A percentile compares a stretch with the other conserved stretches of the same genome.
phyloP scores from a whole-genome alignment of 1,140 invertebrate species.

The Chymomyza costata region DNA sequence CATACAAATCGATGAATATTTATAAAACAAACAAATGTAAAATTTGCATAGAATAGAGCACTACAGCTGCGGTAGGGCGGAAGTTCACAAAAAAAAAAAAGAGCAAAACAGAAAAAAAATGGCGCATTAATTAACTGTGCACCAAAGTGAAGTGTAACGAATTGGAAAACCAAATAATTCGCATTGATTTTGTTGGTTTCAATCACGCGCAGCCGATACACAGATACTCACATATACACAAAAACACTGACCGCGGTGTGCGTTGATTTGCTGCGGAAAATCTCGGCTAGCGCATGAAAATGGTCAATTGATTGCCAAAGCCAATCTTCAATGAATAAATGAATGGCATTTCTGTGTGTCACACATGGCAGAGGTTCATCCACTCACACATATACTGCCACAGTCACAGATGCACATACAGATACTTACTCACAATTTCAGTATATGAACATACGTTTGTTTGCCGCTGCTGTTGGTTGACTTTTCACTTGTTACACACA shows the following conservation, averaged over 20 bases:
- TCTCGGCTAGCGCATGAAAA: slow-evolving; percentile 36
- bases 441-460: slow-evolving; percentile 9
- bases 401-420: too few species aligned
- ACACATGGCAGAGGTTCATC: slow-evolving; percentile 12
- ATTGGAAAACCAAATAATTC: slow-evolving; percentile 73
- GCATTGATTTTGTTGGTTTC: slow-evolving; percentile 65
- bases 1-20: too few species aligned
- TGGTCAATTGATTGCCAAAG: slow-evolving; percentile 69
- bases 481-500: background rate
- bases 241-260: slow-evolving; percentile 42
- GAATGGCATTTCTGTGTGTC: slow-evolving; percentile 34
- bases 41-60: too few species aligned
- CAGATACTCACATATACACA: slow-evolving; percentile 2
- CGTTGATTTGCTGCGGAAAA: slow-evolving; percentile 61
- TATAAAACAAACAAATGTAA: slow-evolving; percentile 51
- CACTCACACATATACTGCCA: too few species aligned
- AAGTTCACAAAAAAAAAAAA: too few species aligned
- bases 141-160: slow-evolving; percentile 57
- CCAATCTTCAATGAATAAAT: slow-evolving; percentile 70
- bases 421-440: too few species aligned
- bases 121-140: slow-evolving; percentile 54
- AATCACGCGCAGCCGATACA: slow-evolving; percentile 31
- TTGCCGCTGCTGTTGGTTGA: slow-evolving; percentile 5
- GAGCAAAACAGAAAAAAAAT: slow-evolving; percentile 16
- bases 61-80: too few species aligned